phyloP scores from a whole-genome alignment of 2,113 vertebrate species.

The Lota lota region DNA sequence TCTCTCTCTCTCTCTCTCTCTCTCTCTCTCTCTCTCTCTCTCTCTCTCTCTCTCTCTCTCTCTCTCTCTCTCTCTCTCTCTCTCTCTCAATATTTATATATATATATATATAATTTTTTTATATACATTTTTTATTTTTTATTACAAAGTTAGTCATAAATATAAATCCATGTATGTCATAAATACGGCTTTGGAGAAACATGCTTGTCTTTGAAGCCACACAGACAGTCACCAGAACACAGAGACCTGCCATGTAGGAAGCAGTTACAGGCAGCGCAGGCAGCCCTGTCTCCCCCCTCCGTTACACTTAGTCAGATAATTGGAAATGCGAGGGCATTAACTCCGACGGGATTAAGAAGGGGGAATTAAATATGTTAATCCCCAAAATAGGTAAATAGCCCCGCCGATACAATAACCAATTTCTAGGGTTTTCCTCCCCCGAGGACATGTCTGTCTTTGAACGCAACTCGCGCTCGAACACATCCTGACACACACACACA shows the following conservation, averaged over 20 bases:
- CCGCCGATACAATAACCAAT: constrained; percentile 83
- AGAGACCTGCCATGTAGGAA: constrained; percentile 62
- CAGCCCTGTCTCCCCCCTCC: constrained; percentile 66
- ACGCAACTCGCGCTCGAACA: constrained; percentile 61
- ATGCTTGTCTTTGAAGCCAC: constrained; percentile 61
- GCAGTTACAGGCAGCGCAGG: constrained; percentile 66
- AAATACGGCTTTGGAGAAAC: constrained; percentile 60
- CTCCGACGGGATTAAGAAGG: constrained; percentile 78
- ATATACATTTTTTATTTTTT: no score
- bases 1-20: no score
- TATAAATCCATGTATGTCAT: constrained; percentile 36
- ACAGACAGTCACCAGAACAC: constrained; percentile 54
- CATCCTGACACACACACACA: constrained; percentile 4
- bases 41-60: no score
- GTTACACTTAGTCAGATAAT: constrained; percentile 81
- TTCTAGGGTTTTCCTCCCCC: constrained; percentile 80
- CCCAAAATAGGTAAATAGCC: constrained; percentile 84
- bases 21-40: no score
- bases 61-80: no score
- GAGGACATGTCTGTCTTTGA: constrained; percentile 81
- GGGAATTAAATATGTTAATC: constrained; percentile 85
- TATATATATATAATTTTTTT: constrained; percentile 11
- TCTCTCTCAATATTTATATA: not conserved
- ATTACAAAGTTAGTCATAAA: constrained; percentile 29
- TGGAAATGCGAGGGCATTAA: constrained; percentile 82